Base-by-base conservation (phyloP, 2,888 invertebrate genomes). In the Thereva unica region DNA sequence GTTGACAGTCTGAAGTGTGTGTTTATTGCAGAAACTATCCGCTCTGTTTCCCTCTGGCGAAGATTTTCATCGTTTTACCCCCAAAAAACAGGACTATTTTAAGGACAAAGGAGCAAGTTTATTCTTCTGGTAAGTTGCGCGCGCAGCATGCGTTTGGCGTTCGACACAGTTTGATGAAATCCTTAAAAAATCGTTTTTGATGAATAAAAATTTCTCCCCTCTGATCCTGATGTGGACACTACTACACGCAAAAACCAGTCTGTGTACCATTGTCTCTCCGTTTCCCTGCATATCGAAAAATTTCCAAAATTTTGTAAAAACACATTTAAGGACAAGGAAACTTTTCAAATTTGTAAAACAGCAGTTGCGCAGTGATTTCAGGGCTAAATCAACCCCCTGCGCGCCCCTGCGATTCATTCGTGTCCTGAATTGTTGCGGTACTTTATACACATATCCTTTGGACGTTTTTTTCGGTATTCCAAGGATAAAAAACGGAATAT, bases 131-230 rank as follows among this genome's bases (percentile, higher is more conserved):
- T 40, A 50, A 64, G 53, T 53, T 53, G 64, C 37, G 64, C 53
- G 64, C 64, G 64, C 64, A 64, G 64, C 64, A 64, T 64, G 64
- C 64, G 41, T 53, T 53, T 64, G 52, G 64, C 64, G 53, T 64
- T 44, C 53, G 64, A 23, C 64, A 59, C 47, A 38, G 44, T 38
- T 23, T 44, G 45, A 42, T 9, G 44, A 7, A 34, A 5, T 6
- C 5, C 23, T 12, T 44, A 45, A 59, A 59, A 59, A 59, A 47
- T 8, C 44, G 56, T 35, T n/a, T 44, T 9, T 44, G 35, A 35
- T 44, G 45, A 57, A 35, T 34, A 44, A 57, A 44, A 42, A 57
- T 44, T 44, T n/a, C n/a, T 40, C 45, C 56, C 57, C 57, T 59
- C 5, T 38, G 37, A 47, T 38, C 38, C 37, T 44, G 4, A 23